Evolutionary conservation across 2,113 vertebrate species (phyloP).

Genomic region (Rhynchopsitta pachyrhyncha): DNA sequence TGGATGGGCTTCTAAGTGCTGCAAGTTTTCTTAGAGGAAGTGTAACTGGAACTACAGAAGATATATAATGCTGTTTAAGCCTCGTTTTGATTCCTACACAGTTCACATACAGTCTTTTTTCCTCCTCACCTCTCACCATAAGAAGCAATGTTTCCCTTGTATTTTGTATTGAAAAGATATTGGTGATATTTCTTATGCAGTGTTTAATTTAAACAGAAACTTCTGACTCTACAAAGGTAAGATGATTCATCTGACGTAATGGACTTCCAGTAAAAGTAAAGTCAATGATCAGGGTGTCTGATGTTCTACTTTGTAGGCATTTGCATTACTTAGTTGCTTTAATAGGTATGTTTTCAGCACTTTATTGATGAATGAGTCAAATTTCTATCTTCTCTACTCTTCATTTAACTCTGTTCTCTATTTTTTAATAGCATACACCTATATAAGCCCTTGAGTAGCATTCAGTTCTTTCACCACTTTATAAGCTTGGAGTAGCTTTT

Average conservation of each 20-base stretch:
- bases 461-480: neutral
- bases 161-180: neutral
- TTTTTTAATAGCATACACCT: neutral
- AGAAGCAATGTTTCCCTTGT: neutral
- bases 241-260: neutral
- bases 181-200: neutral
- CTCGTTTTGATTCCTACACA: neutral
- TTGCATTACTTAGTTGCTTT: neutral
- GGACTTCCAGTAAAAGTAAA: neutral
- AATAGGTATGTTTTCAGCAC: neutral
- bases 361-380: neutral
- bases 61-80: neutral
- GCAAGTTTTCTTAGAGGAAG: neutral
- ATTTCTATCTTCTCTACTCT: neutral
- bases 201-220: neutral
- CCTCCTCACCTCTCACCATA: neutral
- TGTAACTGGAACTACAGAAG: neutral
- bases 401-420: neutral
- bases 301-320: neutral
- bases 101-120: neutral
- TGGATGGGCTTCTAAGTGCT: neutral
- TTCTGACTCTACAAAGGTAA: neutral
- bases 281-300: fast-evolving
- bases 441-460: neutral
- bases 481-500: neutral